A percentile compares a stretch with the other conserved stretches of the same genome.
Evolutionary conservation across 1,140 invertebrate genomes (phyloP).

Genomic region (Rhyzopertha dominica): DNA sequence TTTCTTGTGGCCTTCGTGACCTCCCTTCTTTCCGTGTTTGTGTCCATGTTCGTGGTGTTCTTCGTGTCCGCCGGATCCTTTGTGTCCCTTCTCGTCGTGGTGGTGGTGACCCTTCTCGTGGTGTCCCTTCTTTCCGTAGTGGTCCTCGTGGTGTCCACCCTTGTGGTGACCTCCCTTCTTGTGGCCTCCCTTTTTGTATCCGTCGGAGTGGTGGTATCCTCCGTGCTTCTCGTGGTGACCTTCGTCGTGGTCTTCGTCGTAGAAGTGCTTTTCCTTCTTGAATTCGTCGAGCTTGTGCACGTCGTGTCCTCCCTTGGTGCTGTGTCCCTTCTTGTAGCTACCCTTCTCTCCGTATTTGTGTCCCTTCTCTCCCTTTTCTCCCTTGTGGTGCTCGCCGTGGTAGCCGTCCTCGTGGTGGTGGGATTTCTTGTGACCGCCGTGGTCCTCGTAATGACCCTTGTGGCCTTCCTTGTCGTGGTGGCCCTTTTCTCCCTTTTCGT

Average conservation of each 20-base stretch:
- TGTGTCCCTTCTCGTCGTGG: conserved; percentile 60
- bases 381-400: conserved; percentile 62
- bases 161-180: conserved; percentile 60
- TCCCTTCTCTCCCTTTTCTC: conserved; percentile 61
- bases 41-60: conserved; percentile 61
- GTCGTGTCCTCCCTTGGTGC: conserved; percentile 61
- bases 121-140: conserved; percentile 57
- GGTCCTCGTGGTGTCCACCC: conserved; percentile 56
- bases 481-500: conserved; percentile 61
- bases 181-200: conserved; percentile 55
- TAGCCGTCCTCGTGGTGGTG: conserved; percentile 64
- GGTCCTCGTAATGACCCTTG: conserved; percentile 58
- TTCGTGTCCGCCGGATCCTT: conserved; percentile 60
- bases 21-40: conserved; percentile 63
- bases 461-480: conserved; percentile 63
- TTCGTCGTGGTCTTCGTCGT: conserved; percentile 59
- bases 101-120: conserved; percentile 57
- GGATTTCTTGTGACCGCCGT: conserved; percentile 60
- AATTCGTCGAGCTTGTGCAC: conserved; percentile 66
- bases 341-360: conserved; percentile 58
- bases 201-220: conserved; percentile 54
- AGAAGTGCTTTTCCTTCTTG: conserved; percentile 67
- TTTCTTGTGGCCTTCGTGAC: conserved; percentile 60
- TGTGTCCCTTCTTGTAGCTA: conserved; percentile 58
- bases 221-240: conserved; percentile 60